phyloP scores from a whole-genome alignment of 2,888 invertebrate genomes.

The Watsonalla binaria region DNA sequence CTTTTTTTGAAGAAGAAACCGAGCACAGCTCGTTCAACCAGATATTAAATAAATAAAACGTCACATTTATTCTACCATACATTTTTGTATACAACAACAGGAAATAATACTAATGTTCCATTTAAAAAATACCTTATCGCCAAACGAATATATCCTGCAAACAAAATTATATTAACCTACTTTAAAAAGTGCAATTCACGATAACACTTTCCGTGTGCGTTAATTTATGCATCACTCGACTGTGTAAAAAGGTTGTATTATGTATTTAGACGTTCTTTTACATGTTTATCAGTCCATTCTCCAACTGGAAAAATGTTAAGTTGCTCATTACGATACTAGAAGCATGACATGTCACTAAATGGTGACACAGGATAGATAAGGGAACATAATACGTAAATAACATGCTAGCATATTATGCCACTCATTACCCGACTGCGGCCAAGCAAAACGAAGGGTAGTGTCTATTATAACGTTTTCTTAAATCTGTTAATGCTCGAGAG shows the following conservation, averaged over 20 bases:
- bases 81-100: too few relatives aligned
- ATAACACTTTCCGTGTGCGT: background rate
- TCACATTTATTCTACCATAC: too few relatives aligned
- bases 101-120: too few relatives aligned
- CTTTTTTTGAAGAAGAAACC: too few relatives aligned
- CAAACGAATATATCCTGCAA: background rate
- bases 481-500: too few relatives aligned
- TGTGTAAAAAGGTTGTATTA: background rate
- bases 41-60: too few relatives aligned
- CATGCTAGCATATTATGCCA: background rate
- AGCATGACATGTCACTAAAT: background rate
- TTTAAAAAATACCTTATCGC: too few relatives aligned
- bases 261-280: background rate
- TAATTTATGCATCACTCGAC: background rate
- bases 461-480: too few relatives aligned
- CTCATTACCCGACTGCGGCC: too few relatives aligned
- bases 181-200: background rate
- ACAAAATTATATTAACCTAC: background rate
- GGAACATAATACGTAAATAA: background rate
- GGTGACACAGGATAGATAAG: background rate
- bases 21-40: too few relatives aligned
- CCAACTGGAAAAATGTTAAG: slow-evolving; percentile 2
- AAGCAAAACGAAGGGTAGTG: too few relatives aligned
- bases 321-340: background rate
- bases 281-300: background rate